phyloP scores from a whole-genome alignment of 2,113 vertebrate species.

The Pseudorhombus dupliciocellatus region DNA sequence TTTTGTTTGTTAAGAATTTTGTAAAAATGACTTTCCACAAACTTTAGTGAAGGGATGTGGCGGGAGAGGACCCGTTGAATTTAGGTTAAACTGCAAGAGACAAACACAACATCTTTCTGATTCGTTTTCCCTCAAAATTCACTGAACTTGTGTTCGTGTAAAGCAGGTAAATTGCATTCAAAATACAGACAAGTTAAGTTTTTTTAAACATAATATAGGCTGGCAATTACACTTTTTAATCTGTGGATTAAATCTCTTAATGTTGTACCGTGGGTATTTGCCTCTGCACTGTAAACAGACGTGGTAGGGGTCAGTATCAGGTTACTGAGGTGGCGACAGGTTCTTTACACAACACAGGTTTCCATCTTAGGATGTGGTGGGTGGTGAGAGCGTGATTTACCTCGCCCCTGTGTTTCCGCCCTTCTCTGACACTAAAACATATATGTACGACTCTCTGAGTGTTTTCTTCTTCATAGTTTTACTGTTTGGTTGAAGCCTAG shows the following conservation, averaged over 20 bases:
- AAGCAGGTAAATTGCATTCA: background rate
- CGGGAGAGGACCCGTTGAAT: too few species aligned
- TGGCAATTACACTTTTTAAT: background rate
- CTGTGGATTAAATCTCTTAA: background rate
- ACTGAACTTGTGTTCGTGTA: background rate
- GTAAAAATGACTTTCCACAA: too few species aligned
- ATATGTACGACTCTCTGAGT: too few species aligned
- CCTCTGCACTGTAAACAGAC: background rate
- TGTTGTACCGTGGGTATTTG: background rate
- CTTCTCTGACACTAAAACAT: too few species aligned
- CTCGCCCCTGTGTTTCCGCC: background rate
- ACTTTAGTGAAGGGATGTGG: too few species aligned
- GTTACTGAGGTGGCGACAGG: background rate
- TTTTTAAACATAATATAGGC: background rate
- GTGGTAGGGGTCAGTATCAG: background rate
- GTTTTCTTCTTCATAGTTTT: too few species aligned
- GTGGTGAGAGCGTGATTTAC: too few species aligned
- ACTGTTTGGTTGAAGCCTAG: too few species aligned
- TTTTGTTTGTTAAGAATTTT: too few species aligned
- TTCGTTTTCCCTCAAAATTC: background rate
- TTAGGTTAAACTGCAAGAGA: too few species aligned
- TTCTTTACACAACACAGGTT: background rate
- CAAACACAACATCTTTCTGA: background rate
- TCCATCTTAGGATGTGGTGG: too few species aligned
- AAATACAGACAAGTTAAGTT: too few species aligned